phyloP scores from a whole-genome alignment of 1,140 invertebrate species.

The Pollicipes pollicipes region DNA sequence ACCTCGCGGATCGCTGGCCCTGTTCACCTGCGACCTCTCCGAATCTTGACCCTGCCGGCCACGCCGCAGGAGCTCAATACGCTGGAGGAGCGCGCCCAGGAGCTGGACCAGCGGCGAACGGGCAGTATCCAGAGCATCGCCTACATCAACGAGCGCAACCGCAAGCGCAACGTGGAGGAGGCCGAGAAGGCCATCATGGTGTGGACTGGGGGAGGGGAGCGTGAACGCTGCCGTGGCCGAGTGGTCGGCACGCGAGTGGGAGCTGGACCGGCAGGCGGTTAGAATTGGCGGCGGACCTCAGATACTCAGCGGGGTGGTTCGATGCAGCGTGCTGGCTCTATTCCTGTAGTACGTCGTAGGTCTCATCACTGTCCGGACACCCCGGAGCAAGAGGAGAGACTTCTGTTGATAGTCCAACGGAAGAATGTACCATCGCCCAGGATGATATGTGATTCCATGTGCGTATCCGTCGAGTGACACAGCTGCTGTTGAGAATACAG shows the following conservation, averaged over 20 bases:
- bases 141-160: constrained; percentile 89
- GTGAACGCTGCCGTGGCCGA: not conserved
- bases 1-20: no score
- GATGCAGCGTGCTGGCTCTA: constrained; percentile 1
- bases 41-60: not conserved
- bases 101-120: constrained; percentile 78
- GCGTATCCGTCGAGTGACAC: no score
- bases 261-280: constrained; percentile 3
- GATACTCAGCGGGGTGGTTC: constrained; percentile 4
- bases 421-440: no score
- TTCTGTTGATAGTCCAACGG: no score
- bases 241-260: constrained; percentile 24
- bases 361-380: no score
- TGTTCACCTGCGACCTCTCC: no score
- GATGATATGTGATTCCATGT: no score
- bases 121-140: constrained; percentile 84
- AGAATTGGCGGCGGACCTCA: not conserved
- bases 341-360: no score
- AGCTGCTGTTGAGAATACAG: no score
- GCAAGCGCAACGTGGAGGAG: constrained; percentile 77
- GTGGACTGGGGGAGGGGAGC: no score
- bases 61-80: constrained; percentile 34
- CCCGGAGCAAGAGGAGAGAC: no score
- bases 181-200: constrained; percentile 83
- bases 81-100: constrained; percentile 72